Conservation (phyloP, 2,113 vertebrate genomes). For the Rhea americana region DNA sequence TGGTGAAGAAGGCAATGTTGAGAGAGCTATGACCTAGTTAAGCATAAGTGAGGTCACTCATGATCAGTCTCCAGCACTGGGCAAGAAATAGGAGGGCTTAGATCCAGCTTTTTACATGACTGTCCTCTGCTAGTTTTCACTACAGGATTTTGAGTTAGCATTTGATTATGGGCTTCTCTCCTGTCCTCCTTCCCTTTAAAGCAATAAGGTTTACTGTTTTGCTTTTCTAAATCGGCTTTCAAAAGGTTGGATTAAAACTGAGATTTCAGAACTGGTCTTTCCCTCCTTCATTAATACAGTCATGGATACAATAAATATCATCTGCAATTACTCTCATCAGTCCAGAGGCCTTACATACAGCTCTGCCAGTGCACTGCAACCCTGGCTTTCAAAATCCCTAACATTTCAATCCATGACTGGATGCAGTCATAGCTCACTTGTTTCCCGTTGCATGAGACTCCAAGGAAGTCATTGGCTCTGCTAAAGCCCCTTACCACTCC, state of each 20-base stretch:
- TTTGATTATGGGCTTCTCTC: neutral
- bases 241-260: neutral
- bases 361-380: neutral
- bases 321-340: neutral
- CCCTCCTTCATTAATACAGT: neutral
- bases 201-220: neutral
- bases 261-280: neutral
- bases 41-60: accelerated
- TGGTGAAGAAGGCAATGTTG: neutral
- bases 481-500: neutral
- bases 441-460: neutral
- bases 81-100: neutral
- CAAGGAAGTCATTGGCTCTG: neutral
- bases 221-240: slow-evolving; percentile 15
- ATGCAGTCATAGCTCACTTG: neutral
- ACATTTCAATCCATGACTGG: neutral
- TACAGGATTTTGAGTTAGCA: neutral
- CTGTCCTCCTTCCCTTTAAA: neutral
- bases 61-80: neutral
- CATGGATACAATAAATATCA: neutral
- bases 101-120: neutral
- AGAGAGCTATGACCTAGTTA: neutral
- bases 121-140: neutral
- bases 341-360: neutral
- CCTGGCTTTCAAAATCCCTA: neutral